phyloP scores from a whole-genome alignment of 2,888 invertebrate species.

The Pandemis corylana region DNA sequence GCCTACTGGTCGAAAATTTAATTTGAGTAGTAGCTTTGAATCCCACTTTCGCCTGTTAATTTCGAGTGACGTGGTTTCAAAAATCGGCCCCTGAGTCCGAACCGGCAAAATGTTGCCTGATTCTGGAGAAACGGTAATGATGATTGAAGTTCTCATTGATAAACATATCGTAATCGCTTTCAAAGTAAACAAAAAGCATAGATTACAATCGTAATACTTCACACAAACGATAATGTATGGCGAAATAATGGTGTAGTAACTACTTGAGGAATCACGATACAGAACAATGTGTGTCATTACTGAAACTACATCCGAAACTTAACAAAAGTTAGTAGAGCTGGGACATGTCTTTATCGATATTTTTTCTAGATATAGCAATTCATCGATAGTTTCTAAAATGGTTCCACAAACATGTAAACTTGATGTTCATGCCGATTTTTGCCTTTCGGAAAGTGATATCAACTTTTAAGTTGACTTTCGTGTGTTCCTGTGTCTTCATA shows the following conservation, averaged over 20 bases:
- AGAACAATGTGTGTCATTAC: conserved; percentile 45
- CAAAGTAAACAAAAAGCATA: conserved; percentile 31
- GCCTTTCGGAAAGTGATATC: no score
- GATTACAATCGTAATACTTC: conserved; percentile 34
- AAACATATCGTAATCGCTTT: conserved; percentile 2
- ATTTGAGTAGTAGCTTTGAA: no score
- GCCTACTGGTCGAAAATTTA: no score
- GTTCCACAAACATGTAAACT: no score
- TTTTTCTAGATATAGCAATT: not conserved
- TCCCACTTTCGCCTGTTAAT: no score
- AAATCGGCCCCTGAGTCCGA: no score
- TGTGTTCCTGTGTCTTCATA: no score
- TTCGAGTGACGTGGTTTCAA: no score
- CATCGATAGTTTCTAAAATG: not conserved
- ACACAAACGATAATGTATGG: conserved; percentile 39
- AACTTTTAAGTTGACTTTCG: no score
- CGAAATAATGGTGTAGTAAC: conserved; percentile 32
- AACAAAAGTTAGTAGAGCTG: conserved; percentile 38
- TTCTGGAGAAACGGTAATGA: not conserved
- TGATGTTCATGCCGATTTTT: no score
- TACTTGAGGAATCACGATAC: conserved; percentile 19
- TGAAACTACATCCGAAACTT: conserved; percentile 48
- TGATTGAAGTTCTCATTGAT: conserved; percentile 14
- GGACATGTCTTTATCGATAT: not conserved
- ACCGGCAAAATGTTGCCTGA: not conserved